A percentile compares a stretch with the other conserved stretches of the same genome.
Evolutionary conservation across 2,888 invertebrate species (phyloP).

Genomic region (Anthophora plumipes): DNA sequence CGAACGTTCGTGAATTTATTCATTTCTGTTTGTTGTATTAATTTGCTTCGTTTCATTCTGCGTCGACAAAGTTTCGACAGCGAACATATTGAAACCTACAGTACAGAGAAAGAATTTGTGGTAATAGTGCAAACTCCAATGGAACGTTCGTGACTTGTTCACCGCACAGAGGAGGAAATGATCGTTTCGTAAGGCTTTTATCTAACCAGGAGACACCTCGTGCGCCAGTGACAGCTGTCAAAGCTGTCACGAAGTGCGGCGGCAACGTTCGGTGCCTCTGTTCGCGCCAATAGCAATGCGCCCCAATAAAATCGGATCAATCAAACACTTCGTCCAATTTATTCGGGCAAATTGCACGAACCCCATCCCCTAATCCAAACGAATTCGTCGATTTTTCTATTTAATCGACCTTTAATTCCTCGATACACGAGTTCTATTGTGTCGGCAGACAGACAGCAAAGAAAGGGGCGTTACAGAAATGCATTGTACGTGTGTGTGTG

Average conservation of each 20-base stretch:
- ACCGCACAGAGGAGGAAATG: slow-evolving; percentile 36
- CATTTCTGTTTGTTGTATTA: too few species aligned
- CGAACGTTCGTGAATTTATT: too few species aligned
- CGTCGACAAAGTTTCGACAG: too few species aligned
- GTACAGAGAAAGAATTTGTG: background rate
- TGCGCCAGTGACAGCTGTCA: slow-evolving; percentile 41
- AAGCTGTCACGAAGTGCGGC: slow-evolving; percentile 28
- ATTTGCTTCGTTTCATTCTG: too few species aligned
- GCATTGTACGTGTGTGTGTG: too few species aligned
- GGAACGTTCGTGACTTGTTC: background rate
- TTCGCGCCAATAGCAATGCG: slow-evolving; percentile 7
- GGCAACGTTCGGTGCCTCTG: background rate
- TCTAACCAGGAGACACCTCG: slow-evolving; percentile 23
- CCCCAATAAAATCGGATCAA: slow-evolving; percentile 29
- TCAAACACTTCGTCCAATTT: slow-evolving; percentile 42
- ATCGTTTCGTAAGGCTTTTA: slow-evolving; percentile 29
- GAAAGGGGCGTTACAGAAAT: background rate
- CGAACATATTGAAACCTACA: too few species aligned
- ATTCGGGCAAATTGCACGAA: slow-evolving; percentile 11
- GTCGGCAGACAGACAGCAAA: background rate
- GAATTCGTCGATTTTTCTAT: background rate
- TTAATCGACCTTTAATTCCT: slow-evolving; percentile 43
- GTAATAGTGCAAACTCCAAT: background rate
- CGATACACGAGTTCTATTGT: slow-evolving; percentile 19
- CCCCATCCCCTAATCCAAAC: too few species aligned